Base-by-base conservation (phyloP, 2,113 vertebrate species). In the Aplodontia rufa region DNA sequence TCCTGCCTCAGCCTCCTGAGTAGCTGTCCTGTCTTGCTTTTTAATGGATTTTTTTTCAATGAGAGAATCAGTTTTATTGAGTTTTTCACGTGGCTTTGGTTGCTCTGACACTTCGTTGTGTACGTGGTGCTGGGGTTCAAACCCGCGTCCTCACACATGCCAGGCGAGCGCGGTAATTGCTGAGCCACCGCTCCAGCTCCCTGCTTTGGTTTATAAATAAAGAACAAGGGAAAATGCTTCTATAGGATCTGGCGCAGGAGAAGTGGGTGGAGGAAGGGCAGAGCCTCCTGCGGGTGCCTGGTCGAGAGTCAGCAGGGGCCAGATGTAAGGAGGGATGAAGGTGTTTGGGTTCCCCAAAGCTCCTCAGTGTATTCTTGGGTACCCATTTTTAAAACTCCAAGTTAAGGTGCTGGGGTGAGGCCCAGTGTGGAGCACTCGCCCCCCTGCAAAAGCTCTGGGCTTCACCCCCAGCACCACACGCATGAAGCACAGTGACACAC, bases 191-290 rank as follows among this genome's bases (percentile, higher is more conserved):
- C n/a, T n/a, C n/a, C n/a, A n/a, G n/a, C n/a, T n/a, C n/a, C 26
- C 78, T 40, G 6, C 58, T 80, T 13, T 58, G 53, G 26, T 55
- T 72, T 55, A 72, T 32, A 69, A 37, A 26, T 32, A 69, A 74
- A 30, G 1, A 20, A 37, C 32, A 78, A 28, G 45, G 51, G 45
- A 2, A 10, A 35, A 64, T 0, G 13, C 60, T 9, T 71, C 68
- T 22, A 4, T 0, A 7, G 69, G 45, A 24, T 13, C 28, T 11
- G 6, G 37, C 0, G 3, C 37, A 8, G 55, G 28, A 8, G 45
- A 0, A 0, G 28, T n/a, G 32, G 14, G 30, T 60, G n/a, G 20
- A 51, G 60, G 51, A 32, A 10, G 49, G 69, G 28, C 40, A 37
- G 86, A 8, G 71, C 51, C 64, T 32, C 5, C 4, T 12, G 5